phyloP scores from a whole-genome alignment of 2,113 vertebrate genomes.

The Prinia subflava region DNA sequence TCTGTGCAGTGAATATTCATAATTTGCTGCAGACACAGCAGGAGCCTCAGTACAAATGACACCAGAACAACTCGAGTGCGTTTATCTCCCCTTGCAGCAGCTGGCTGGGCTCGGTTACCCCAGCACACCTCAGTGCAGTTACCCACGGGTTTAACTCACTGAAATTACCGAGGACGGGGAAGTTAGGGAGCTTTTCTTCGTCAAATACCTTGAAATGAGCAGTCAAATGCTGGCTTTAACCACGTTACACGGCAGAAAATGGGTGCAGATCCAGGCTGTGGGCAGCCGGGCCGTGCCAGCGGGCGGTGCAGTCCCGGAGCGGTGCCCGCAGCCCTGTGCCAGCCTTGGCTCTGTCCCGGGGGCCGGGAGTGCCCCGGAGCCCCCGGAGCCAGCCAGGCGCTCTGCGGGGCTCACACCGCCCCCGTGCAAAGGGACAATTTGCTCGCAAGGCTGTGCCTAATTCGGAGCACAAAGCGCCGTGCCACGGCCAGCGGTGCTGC shows the following conservation, averaged over 20 bases:
- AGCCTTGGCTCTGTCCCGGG: no score
- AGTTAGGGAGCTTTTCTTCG: background rate
- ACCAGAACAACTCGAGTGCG: background rate
- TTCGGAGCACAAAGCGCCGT: conserved; percentile 70
- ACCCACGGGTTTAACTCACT: background rate
- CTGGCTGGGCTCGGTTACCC: background rate
- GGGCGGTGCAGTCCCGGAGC: no score
- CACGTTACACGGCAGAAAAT: background rate
- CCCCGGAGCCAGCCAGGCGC: conserved; percentile 1
- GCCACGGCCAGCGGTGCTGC: conserved; percentile 65
- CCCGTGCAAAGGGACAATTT: conserved; percentile 79
- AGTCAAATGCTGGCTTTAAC: background rate
- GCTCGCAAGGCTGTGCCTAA: conserved; percentile 73
- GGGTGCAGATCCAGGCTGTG: background rate
- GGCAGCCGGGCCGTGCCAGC: background rate
- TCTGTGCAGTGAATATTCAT: background rate
- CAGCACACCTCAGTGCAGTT: background rate
- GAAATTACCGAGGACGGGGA: background rate
- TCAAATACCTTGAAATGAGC: background rate
- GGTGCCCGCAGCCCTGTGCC: no score
- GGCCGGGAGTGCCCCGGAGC: no score
- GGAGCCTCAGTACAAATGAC: background rate
- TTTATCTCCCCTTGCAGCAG: background rate
- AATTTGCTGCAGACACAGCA: background rate
- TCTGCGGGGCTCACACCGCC: conserved; percentile 40